phyloP scores from a whole-genome alignment of 2,113 vertebrate species.

The Petroica traversi region DNA sequence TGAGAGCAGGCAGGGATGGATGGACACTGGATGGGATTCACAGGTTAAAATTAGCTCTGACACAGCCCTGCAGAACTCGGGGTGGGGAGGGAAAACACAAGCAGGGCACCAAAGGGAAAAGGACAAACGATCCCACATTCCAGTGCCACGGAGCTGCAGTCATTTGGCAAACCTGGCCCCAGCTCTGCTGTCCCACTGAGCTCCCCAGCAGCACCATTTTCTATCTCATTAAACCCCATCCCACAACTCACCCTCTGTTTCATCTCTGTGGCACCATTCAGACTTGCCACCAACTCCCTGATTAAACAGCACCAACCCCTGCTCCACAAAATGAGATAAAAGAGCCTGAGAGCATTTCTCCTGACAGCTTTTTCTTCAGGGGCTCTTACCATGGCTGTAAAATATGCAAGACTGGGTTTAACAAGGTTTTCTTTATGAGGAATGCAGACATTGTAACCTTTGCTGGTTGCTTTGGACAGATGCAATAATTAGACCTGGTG shows the following conservation, averaged over 20 bases:
- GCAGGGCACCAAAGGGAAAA: background rate
- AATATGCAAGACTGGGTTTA: background rate
- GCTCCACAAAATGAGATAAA: background rate
- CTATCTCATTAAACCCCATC: background rate
- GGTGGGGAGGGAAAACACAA: background rate
- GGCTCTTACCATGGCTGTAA: background rate
- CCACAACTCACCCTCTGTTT: background rate
- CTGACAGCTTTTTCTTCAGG: background rate
- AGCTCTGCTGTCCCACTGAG: background rate
- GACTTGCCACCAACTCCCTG: background rate
- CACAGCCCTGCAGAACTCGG: background rate
- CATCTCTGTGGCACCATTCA: background rate
- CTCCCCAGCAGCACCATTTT: background rate
- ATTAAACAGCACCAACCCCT: background rate
- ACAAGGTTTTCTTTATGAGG: background rate
- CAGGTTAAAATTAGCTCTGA: background rate
- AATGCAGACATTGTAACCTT: slow-evolving; percentile 9
- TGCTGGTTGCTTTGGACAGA: background rate
- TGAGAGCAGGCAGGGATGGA: background rate
- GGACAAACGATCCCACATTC: background rate
- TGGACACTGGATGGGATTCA: background rate
- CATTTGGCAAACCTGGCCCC: background rate
- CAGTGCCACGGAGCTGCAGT: background rate
- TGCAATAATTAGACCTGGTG: background rate
- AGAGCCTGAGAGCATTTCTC: background rate